Evolutionary conservation across 2,888 invertebrate species (phyloP), one percentile per base, ranked within the genome.

Genomic region (Euphydryas editha): DNA sequence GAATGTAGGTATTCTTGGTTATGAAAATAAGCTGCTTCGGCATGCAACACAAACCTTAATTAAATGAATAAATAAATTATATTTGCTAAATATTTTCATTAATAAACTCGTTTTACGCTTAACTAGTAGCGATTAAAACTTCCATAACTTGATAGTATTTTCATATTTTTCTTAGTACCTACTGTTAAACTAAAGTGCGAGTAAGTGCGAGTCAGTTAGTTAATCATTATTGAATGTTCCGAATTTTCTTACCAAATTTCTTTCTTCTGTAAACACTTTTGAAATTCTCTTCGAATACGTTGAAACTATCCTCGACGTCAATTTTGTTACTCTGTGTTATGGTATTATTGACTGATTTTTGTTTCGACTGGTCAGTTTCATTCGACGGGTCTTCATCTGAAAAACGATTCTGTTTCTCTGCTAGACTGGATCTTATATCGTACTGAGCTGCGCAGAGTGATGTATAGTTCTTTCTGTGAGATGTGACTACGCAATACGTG

Each of bases 401-500:
- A 24, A 76, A 72, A 8, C 77, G 76, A 65, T 75, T 82, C 20
- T 80, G 75, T 76, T 85, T 87, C 60, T 87, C 84, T 39, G 78
- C 75, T 44, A 83, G 77, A 39, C 71, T 80, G 0, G 76, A 67
- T 72, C 84, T 85, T 1, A 85, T 75, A 55, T 91, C 91, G 46
- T 80, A 80, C 67, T 89, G 90, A 1, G 92, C 92, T 0, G 90
- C 87, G 65, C 92, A 92, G 0, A 92, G 82, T 0, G 92, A 90
- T 0, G 90, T 90, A 77, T 91, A 92, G 80, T 90, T 90, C 65
- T 81, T 87, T 20, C 79, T 80, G 39, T 85, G 84, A 0, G 92
- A 92, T 1, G 90, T 90, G 0, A 92, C 90, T 0, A 92, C 88
- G 76, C 91, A 92, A 75, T 92, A 92, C 15, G 81, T 82, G 0